Base-by-base conservation (phyloP, 2,888 invertebrate genomes). In the Cosmopolites sordidus region DNA sequence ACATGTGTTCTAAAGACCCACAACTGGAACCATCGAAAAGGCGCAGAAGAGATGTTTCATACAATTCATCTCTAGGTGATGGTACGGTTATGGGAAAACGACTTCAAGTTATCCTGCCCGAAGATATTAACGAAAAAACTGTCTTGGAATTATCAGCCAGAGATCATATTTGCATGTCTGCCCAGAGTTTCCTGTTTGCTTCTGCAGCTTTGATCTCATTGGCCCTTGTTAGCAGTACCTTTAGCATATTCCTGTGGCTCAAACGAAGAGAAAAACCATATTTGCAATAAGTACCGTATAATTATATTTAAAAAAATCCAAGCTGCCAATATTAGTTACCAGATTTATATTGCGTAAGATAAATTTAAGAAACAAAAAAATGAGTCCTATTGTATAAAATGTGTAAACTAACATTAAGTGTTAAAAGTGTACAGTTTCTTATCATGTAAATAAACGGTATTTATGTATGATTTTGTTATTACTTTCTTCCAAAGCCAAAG, bases 1-100 rank as follows among this genome's bases (percentile, higher is more conserved):
- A 86, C 52, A 80, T 83, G 22, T 89, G 89, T 63, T 81, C 86
- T 0, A 80, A 81, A 58, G 79, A 81, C 27, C 85, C 85, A 59
- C 82, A 82, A 66, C 72, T 78, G 40, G 78, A 79, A 44, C 79
- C 79, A 1, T 75, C 76, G 8, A 69, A 72, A 57, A 69, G 75
- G 29, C 69, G 76, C 46, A 69, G 73, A 40, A 71, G 78, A 79
- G 51, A 48, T 76, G n/a, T 71, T 75, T 15, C 75, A 74, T 4
- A 74, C 76, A 78, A 80, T 1, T 78, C 80, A 1, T 16, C 40
- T 6, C 63, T 76, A 9, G 78, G 80, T 15, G 83, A 84, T 30
- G 78, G 82, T 0, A 78, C 86, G 0, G 79, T 81, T 16, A 79
- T 87, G 61, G 80, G 80, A 14, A 83, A 84, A 66, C 80, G 82